Base-by-base conservation (phyloP, 2,797 vertebrate species). In the Podarcis siculus region DNA sequence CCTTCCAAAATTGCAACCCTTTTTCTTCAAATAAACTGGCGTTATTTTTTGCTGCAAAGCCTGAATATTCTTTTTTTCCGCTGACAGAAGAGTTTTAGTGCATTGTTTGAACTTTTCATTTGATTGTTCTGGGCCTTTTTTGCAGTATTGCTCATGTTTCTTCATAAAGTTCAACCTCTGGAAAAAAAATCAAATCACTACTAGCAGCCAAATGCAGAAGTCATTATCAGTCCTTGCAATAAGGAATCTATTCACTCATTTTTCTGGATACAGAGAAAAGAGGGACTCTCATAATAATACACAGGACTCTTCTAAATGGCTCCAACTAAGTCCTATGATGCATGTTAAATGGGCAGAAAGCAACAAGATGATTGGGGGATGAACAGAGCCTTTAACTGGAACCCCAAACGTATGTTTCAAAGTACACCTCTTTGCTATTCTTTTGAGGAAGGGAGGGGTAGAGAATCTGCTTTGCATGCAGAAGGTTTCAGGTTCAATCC, bases 11-110 rank as follows among this genome's bases (percentile, higher is more conserved):
- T 42, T n/a, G 27, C 73, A 88, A 32, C 35, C 27, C 45, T 39
- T 25, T 83, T 85, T 86, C 25, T 21, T 90, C n/a, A 79, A 37
- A 87, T 83, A 94, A 92, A 85, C 1, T 72, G 67, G 61, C 32
- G 45, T 79, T 78, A 75, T 92, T 55, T 23, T 6, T n/a, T n/a
- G 21, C 80, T 95, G 91, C 73, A 95, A 91, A 77, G 89, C 67
- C 23, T 42, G 15, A 90, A 87, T 90, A 87, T 86, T 93, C 13
- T 81, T 78, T 91, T 89, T 94, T 64, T 64, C 81, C 1, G 1
- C 86, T 93, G n/a, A 81, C 72, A 90, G 2, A 73, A 86, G 23
- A 77, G 64, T 90, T 82, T 89, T 92, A 88, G 17, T 66, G 27
- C 1, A 85, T 21, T 85, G 79, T 15, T 58, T 72, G 73, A 19